These are phyloP conservation scores for Mus spretus DNA, from an alignment of 2,797 vertebrate species.

Conservation along the genomic window DNA sequence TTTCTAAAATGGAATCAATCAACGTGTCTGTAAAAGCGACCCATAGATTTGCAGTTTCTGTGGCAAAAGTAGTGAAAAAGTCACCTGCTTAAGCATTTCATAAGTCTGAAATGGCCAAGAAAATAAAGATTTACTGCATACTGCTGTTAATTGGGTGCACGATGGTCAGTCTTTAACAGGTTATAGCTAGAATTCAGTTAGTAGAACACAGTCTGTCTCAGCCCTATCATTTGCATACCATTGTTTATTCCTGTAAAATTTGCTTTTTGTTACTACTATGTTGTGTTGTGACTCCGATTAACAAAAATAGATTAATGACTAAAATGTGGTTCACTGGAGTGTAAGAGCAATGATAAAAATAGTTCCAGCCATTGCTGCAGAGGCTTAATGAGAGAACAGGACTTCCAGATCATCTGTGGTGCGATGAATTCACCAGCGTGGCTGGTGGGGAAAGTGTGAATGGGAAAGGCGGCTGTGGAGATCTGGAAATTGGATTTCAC, in stretches of 20 bases:
- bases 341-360: slow-evolving; percentile 64
- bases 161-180: not conserved
- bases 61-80: not conserved
- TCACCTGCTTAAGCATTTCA: not conserved
- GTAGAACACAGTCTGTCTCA: not conserved
- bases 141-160: not conserved
- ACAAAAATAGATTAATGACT: slow-evolving; percentile 75
- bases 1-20: slow-evolving; percentile 32
- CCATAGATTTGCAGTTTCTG: not conserved
- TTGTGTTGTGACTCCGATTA: slow-evolving; percentile 45
- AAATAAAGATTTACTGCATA: not conserved
- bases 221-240: not conserved
- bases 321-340: slow-evolving; percentile 51
- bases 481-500: not conserved
- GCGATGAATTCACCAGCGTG: slow-evolving; percentile 22
- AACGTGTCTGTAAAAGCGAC: not conserved
- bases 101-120: slow-evolving; percentile 35
- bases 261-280: slow-evolving; percentile 67
- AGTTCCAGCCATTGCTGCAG: not conserved
- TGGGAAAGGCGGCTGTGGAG: not conserved
- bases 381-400: slow-evolving; percentile 19
- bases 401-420: slow-evolving; percentile 27
- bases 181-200: not conserved
- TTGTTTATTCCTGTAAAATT: slow-evolving; percentile 23
- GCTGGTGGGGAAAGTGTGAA: slow-evolving; percentile 23